Evolutionary conservation across 2,113 vertebrate genomes (phyloP), one percentile per base, ranked within the genome.

Genomic region (Eurypyga helias): DNA sequence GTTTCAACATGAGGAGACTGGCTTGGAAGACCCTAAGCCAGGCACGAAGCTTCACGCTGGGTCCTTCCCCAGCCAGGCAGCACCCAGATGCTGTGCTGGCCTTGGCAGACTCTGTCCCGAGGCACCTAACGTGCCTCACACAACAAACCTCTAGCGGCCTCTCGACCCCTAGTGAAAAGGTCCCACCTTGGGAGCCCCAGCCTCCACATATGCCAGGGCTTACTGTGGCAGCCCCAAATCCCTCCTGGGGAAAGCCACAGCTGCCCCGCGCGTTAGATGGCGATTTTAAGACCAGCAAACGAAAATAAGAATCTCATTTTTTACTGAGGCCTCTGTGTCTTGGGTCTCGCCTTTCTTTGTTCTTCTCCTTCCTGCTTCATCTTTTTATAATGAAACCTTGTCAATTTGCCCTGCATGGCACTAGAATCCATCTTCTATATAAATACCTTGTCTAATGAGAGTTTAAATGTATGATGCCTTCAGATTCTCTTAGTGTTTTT

Each of bases 191-290:
- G 24, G 23, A 93, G 2, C 33, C 14, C 7, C 12, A 26, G 36
- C 14, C 38, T 66, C 46, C 31, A 18, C 0, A 0, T 18, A 33
- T 2, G 15, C 7, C 61, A 82, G 54, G 43, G 52, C 9, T 76
- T 36, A 36, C 18, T 1, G 1, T 1, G 13, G 66, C 33, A 72
- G 33, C n/a, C 62, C 6, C n/a, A 78, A 15, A 29, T 7, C 13
- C 29, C 54, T 48, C 16, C 24, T 57, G 10, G 17, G 33, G 26
- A 83, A 91, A 89, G 54, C 36, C 76, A 65, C 17, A 21, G 19
- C 5, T 49, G 25, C 3, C 11, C 48, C 83, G 29, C 14, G 65
- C 2, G 1, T 14, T 41, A 31, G 11, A 19, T 16, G 43, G 65
- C 0, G 0, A 66, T 48, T 92, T 92, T 60, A 75, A 79, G 17